These are phyloP conservation scores for Jordanella pulchra DNA, from an alignment of 2,797 vertebrate genomes.

Conservation along the genomic window DNA sequence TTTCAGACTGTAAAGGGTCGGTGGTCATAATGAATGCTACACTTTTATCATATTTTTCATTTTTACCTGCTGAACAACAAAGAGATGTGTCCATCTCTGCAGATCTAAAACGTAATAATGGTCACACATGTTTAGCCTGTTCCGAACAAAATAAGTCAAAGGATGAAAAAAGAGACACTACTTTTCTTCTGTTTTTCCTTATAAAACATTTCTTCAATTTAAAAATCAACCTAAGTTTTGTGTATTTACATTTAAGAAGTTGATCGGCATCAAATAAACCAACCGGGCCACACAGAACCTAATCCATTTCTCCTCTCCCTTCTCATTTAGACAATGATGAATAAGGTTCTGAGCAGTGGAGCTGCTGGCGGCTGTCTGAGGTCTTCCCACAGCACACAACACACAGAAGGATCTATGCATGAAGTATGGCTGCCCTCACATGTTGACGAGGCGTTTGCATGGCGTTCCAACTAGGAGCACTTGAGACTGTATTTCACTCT, in stretches of 20 bases:
- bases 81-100: not conserved
- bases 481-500: slow-evolving; percentile 42
- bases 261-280: not conserved
- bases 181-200: not conserved
- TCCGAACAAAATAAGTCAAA: too few relatives aligned
- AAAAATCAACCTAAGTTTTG: not conserved
- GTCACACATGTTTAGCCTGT: not conserved
- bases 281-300: not conserved
- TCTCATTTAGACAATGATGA: slow-evolving; percentile 89
- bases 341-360: slow-evolving; percentile 65
- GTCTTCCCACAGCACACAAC: slow-evolving; percentile 72
- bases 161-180: too few relatives aligned
- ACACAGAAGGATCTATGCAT: slow-evolving; percentile 66
- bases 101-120: not conserved
- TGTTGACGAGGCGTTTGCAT: slow-evolving; percentile 66
- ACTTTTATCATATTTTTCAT: too few relatives aligned
- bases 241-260: not conserved
- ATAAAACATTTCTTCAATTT: not conserved
- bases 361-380: slow-evolving; percentile 61
- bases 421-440: slow-evolving; percentile 48
- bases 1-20: too few relatives aligned
- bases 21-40: too few relatives aligned
- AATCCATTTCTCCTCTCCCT: slow-evolving; percentile 18
- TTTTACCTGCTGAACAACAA: too few relatives aligned
- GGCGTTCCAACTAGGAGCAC: slow-evolving; percentile 45